Evolutionary conservation across 2,797 vertebrate genomes (phyloP).

Genomic region (Hephaestus fuliginosus): DNA sequence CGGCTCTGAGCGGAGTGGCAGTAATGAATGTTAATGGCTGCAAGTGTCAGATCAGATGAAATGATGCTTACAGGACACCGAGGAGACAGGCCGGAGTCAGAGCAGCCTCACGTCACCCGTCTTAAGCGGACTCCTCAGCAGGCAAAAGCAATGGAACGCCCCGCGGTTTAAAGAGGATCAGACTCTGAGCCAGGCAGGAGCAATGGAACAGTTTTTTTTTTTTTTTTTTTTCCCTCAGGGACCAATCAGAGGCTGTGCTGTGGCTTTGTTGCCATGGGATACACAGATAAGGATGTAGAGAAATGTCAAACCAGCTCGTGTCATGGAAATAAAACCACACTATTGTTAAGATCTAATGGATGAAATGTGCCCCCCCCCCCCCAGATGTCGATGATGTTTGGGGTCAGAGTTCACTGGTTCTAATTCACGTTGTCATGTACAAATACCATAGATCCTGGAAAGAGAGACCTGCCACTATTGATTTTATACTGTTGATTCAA

Average conservation of each 20-base stretch:
- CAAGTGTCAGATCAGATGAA: slow-evolving; percentile 73
- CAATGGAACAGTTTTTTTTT: slow-evolving; percentile 46
- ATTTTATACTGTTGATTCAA: slow-evolving; percentile 29
- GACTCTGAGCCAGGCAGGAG: slow-evolving; percentile 62
- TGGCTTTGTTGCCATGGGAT: slow-evolving; percentile 82
- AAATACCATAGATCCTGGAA: slow-evolving; percentile 8
- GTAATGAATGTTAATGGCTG: slow-evolving; percentile 78
- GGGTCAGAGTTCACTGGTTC: slow-evolving; percentile 7
- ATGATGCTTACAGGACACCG: slow-evolving; percentile 67
- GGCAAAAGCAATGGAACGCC: slow-evolving; percentile 63
- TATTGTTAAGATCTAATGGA: slow-evolving; percentile 59
- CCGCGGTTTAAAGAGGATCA: slow-evolving; percentile 64
- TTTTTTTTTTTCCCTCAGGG: slow-evolving; percentile 38
- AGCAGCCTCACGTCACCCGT: slow-evolving; percentile 55
- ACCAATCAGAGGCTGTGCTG: slow-evolving; percentile 73
- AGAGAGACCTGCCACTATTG: slow-evolving; percentile 6
- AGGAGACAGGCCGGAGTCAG: slow-evolving; percentile 65
- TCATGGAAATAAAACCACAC: slow-evolving; percentile 53
- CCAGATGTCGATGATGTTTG: not conserved
- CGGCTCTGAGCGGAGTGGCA: slow-evolving; percentile 61
- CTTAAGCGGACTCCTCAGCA: slow-evolving; percentile 54
- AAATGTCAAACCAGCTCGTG: slow-evolving; percentile 67
- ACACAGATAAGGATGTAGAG: slow-evolving; percentile 72
- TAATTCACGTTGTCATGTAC: slow-evolving; percentile 12
- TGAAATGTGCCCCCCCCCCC: slow-evolving; percentile 28